Percentiles rank a stretch among this genome's conserved stretches.
Conservation (phyloP, 2,797 vertebrate species). For the Tokudaia tokunoshimensis region DNA sequence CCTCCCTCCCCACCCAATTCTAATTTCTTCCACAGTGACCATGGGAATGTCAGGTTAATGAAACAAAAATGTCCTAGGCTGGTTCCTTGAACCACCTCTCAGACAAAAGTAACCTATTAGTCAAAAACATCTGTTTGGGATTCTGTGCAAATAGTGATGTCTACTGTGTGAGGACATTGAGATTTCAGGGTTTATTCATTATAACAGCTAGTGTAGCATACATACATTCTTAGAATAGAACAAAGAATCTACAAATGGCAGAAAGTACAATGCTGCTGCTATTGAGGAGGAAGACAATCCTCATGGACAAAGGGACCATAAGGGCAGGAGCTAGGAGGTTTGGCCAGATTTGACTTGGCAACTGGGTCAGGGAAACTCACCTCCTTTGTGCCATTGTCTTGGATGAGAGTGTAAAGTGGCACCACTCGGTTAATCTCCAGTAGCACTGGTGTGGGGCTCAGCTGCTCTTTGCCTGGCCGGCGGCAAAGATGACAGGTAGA, state of each 20-base stretch:
- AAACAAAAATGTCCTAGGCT: not conserved
- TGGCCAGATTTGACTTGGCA: not conserved
- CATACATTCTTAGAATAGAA: not conserved
- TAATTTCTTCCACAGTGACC: not conserved
- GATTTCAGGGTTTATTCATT: not conserved
- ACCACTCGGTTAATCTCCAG: conserved; percentile 96
- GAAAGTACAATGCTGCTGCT: not conserved
- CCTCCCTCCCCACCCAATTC: accelerated
- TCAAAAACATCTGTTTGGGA: not conserved
- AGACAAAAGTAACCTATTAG: not conserved
- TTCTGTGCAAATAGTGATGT: not conserved
- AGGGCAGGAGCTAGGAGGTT: not conserved
- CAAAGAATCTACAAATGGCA: not conserved
- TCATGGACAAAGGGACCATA: not conserved
- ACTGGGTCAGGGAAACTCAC: conserved; percentile 86
- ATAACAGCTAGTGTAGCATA: not conserved
- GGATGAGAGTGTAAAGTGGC: conserved; percentile 96
- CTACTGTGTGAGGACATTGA: not conserved
- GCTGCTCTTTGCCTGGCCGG: conserved; percentile 93
- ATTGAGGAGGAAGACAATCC: not conserved
- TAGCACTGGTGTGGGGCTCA: conserved; percentile 94
- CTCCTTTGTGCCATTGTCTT: conserved; percentile 97
- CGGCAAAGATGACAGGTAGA: conserved; percentile 96
- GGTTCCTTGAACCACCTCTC: not conserved
- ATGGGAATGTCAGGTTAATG: not conserved